These are phyloP conservation scores for Nannobrachium achirus DNA, from an alignment of 2,113 vertebrate species.

Conservation along the genomic window DNA sequence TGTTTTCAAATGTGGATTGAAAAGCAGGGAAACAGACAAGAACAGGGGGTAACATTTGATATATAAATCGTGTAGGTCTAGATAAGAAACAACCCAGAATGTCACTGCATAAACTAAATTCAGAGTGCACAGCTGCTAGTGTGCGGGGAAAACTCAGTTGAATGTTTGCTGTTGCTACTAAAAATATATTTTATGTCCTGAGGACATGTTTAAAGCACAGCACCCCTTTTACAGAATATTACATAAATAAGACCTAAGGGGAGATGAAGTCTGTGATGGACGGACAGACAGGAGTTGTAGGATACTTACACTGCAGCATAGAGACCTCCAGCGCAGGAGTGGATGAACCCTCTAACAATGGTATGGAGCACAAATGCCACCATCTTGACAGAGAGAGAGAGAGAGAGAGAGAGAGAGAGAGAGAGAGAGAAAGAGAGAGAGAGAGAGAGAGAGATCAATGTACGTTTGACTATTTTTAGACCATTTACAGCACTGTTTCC, in stretches of 20 bases:
- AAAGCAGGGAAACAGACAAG: too few species aligned
- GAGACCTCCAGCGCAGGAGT: conserved; percentile 89
- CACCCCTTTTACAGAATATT: background rate
- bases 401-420: background rate
- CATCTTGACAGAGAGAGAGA: conserved; percentile 64
- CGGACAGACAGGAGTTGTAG: too few species aligned
- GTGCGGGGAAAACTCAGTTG: too few species aligned
- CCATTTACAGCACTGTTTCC: background rate
- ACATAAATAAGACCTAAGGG: background rate
- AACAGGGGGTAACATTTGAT: too few species aligned
- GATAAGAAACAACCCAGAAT: too few species aligned
- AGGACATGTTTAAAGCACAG: background rate
- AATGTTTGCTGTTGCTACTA: too few species aligned
- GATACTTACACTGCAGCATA: conserved; percentile 88
- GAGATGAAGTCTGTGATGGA: background rate
- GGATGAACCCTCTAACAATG: conserved; percentile 86
- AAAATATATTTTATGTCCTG: background rate
- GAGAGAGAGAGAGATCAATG: background rate
- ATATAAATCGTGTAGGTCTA: too few species aligned
- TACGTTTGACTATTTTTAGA: background rate
- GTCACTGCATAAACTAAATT: too few species aligned
- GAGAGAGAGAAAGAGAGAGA: background rate
- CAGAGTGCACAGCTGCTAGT: too few species aligned
- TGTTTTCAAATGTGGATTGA: too few species aligned
- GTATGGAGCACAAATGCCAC: conserved; percentile 86